Base-by-base conservation (phyloP, 1,140 invertebrate genomes). In the Brachionus paranguensis region DNA sequence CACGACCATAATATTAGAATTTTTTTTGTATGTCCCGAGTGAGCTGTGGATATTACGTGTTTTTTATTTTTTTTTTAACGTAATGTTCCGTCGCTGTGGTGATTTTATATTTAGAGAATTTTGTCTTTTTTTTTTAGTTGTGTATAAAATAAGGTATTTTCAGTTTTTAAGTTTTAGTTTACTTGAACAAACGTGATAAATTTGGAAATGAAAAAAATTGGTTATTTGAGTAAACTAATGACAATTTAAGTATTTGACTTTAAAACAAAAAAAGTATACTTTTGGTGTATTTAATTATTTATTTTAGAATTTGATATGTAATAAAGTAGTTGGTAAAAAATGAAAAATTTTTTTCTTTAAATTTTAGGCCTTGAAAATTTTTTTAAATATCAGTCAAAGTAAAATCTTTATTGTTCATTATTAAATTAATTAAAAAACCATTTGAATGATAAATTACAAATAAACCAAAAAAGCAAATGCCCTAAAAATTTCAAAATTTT, bases 61-160 rank as follows among this genome's bases (percentile, higher is more conserved):
- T 72, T 72, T 72, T 72, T 72, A 17, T 72, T 72, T 72, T 72
- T 72, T 72, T 72, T 72, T 72, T 72, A 72, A 72, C 68, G 68
- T 72, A 72, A 72, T 68, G 27, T 68, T 41, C 27, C 65, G 53
- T 60, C 53, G 20, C 53, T 60, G 53, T 6, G 53, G 20, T 20
- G 3, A 7, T 53, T 53, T 53, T 14, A 53, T 53, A 53, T 53
- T 53, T 53, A 65, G 60, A 70, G 11, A 70, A 70, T 37, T 37
- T 47, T 6, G 33, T 47, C 45, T 11, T 60, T 60, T 60, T 24
- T 60, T 60, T 60, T 60, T 60, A 60, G 53, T 60, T 60, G 53
- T 60, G 53, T 60, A 60, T 20, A 60, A 60, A 60, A 20, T 53
- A 53, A 60, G n/a, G 14, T 60, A 10, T 60, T 60, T 60, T 60